Percentiles rank a stretch among this genome's conserved stretches.
Evolutionary conservation across 2,797 vertebrate species (phyloP).

Genomic region (Manis pentadactyla): DNA sequence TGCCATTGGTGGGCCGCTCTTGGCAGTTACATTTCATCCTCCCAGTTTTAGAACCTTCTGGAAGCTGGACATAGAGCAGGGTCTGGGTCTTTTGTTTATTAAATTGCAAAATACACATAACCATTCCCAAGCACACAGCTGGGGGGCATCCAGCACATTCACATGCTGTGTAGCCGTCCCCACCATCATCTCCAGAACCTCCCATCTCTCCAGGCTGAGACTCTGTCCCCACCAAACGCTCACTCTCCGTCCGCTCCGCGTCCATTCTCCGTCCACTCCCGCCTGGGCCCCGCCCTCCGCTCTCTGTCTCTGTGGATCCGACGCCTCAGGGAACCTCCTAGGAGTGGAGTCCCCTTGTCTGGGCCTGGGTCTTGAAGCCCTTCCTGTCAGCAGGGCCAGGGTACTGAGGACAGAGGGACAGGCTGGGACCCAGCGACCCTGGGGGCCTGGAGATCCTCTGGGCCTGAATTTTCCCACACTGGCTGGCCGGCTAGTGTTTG

Average conservation of each 20-base stretch:
- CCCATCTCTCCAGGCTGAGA: rapidly evolving
- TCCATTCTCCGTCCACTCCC: neutral
- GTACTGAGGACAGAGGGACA: rapidly evolving
- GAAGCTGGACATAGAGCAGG: neutral
- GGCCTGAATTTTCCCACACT: neutral
- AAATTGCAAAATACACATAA: neutral
- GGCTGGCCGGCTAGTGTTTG: neutral
- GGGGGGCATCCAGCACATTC: rapidly evolving
- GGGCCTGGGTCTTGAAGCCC: neutral
- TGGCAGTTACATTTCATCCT: neutral
- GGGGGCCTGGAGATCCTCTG: neutral
- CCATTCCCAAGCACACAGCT: neutral
- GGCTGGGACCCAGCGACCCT: neutral
- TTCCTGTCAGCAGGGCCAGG: neutral
- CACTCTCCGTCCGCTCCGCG: neutral
- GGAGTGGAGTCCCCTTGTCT: neutral
- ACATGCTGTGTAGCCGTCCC: neutral
- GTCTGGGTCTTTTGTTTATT: neutral
- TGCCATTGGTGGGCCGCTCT: neutral
- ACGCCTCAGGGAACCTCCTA: rapidly evolving
- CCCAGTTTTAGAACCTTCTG: neutral
- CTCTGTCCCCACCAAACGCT: neutral
- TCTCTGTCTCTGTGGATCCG: neutral
- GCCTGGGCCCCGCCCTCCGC: rapidly evolving
- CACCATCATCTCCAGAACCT: neutral